Conservation (phyloP, 2,113 vertebrate species). For the Takifugu flavidus region DNA sequence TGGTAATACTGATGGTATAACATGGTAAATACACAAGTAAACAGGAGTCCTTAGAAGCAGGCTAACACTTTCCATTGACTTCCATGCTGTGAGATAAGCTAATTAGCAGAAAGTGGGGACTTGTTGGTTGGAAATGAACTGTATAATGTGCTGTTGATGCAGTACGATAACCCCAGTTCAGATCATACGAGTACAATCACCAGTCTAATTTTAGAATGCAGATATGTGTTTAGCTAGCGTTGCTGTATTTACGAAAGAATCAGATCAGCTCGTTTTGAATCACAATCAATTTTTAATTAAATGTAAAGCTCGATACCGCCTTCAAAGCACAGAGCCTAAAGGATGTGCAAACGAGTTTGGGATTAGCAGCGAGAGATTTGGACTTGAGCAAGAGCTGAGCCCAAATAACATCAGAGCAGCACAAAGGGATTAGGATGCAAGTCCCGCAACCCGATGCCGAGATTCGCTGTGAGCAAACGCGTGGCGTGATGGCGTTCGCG, state of each 20-base stretch:
- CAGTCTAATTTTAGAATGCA: background rate
- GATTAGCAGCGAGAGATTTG: constrained; percentile 23
- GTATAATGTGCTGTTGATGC: constrained; percentile 10
- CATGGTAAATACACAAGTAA: too few relatives aligned
- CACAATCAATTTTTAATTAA: background rate
- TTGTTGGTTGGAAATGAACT: constrained; percentile 22
- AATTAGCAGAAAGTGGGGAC: constrained; percentile 4
- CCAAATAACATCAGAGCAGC: constrained; percentile 18
- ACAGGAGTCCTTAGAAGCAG: too few relatives aligned
- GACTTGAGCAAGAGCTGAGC: constrained; percentile 20
- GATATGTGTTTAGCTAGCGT: constrained; percentile 4
- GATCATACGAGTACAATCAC: constrained; percentile 5
- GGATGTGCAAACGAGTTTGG: constrained; percentile 31
- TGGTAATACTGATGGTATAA: too few relatives aligned
- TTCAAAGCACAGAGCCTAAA: constrained; percentile 54
- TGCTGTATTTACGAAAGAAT: constrained; percentile 18
- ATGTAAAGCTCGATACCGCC: constrained; percentile 28
- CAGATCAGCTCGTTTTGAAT: background rate
- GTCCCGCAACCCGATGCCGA: background rate
- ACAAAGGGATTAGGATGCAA: constrained; percentile 1
- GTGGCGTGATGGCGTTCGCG: too few relatives aligned
- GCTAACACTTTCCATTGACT: too few relatives aligned
- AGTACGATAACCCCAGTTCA: constrained; percentile 5
- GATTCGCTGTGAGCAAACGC: too few relatives aligned
- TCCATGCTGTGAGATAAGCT: too few relatives aligned